Percentiles rank a stretch among this genome's conserved stretches.
These are phyloP conservation scores for Criorhina ranunculi DNA, from an alignment of 2,888 invertebrate genomes.

Conservation along the genomic window DNA sequence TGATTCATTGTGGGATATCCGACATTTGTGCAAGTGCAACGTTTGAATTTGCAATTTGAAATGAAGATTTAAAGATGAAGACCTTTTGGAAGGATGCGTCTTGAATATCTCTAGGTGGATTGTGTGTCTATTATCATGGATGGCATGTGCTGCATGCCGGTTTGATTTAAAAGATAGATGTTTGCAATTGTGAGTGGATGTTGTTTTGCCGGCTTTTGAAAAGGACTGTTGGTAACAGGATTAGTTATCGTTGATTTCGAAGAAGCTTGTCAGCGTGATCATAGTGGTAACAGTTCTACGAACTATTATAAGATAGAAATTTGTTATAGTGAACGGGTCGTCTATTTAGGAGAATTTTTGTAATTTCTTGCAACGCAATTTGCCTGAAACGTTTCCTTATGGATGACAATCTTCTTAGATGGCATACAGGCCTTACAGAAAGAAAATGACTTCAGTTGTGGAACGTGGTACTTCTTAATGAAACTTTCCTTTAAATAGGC, in stretches of 20 bases:
- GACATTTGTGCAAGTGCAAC: constrained; percentile 49
- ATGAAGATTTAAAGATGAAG: constrained; percentile 30
- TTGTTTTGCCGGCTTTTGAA: not conserved
- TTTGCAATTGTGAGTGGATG: not conserved
- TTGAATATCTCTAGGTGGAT: constrained; percentile 29
- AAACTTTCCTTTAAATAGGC: too few relatives aligned
- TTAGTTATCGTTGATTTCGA: not conserved
- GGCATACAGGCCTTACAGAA: too few relatives aligned
- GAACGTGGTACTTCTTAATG: too few relatives aligned
- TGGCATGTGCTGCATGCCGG: constrained; percentile 22
- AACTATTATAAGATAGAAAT: not conserved
- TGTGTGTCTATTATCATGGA: constrained; percentile 28
- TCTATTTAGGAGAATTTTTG: too few relatives aligned
- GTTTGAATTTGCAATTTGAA: constrained; percentile 69
- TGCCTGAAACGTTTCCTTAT: too few relatives aligned
- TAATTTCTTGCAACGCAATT: too few relatives aligned
- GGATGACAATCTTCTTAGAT: too few relatives aligned
- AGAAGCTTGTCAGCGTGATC: not conserved
- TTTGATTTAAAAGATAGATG: constrained; percentile 36
- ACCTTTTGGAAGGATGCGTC: constrained; percentile 53
- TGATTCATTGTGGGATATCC: constrained; percentile 71
- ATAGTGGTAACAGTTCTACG: not conserved
- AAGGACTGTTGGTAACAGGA: too few relatives aligned
- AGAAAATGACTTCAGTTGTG: too few relatives aligned
- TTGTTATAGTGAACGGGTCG: not conserved